Conservation (phyloP, 2,797 vertebrate genomes). For the Loris lydekkerianus region DNA sequence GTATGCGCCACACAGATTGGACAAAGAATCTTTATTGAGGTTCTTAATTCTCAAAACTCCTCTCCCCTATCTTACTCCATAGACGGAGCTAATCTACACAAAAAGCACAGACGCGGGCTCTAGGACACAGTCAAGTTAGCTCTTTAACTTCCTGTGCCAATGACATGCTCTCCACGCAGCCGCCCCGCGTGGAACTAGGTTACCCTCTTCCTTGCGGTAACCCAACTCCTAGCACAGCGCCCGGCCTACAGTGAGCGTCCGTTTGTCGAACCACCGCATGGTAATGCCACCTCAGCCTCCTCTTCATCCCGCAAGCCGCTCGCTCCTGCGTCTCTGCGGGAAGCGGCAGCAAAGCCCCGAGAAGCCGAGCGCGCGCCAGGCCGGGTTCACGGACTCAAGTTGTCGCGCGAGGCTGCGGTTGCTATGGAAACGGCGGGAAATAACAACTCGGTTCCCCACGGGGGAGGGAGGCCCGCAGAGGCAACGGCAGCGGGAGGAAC, state of each 20-base stretch:
- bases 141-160: no score
- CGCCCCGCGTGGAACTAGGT: not conserved
- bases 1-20: not conserved
- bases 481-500: constrained; percentile 10
- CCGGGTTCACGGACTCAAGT: not conserved
- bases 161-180: not conserved
- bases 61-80: no score
- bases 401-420: constrained; percentile 62
- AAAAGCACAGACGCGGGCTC: not conserved
- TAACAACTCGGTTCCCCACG: constrained; percentile 49
- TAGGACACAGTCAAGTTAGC: not conserved
- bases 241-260: not conserved
- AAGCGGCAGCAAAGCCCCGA: not conserved
- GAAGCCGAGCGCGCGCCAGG: not conserved
- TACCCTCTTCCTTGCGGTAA: not conserved
- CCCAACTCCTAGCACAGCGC: not conserved
- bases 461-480: constrained; percentile 15
- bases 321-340: fast-evolving
- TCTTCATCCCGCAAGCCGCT: not conserved
- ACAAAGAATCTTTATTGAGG: not conserved
- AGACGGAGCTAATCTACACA: not conserved
- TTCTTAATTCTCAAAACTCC: not conserved
- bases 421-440: constrained; percentile 77
- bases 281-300: fast-evolving
- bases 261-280: fast-evolving